A percentile compares a stretch with the other conserved stretches of the same genome.
Conservation (phyloP, 2,797 vertebrate genomes). For the Liasis olivaceus region DNA sequence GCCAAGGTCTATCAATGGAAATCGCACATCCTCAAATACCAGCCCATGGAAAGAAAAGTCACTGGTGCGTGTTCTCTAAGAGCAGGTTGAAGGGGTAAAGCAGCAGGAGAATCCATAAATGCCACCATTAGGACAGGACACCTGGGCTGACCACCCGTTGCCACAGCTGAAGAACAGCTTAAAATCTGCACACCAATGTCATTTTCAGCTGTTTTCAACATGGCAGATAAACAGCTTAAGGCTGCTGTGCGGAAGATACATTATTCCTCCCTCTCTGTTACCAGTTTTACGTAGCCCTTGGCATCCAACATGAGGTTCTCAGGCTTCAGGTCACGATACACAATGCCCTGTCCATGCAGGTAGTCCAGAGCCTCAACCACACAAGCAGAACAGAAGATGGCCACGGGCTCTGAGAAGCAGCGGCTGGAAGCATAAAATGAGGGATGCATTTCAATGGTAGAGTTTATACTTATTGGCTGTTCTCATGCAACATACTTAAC, state of each 20-base stretch:
- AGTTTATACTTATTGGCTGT: background rate
- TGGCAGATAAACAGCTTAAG: background rate
- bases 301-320: conserved; percentile 86
- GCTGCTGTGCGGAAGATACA: background rate
- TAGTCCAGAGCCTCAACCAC: conserved; percentile 85
- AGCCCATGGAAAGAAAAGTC: background rate
- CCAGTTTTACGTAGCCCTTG: conserved; percentile 38
- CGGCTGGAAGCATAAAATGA: conserved; percentile 65
- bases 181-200: background rate
- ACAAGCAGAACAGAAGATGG: conserved; percentile 81
- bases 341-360: conserved; percentile 81
- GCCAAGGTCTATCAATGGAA: background rate
- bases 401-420: conserved; percentile 78
- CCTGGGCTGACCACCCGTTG: background rate
- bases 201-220: background rate
- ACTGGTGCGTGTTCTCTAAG: background rate
- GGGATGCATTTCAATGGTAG: background rate
- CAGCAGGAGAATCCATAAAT: background rate
- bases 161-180: background rate
- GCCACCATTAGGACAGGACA: background rate
- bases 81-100: background rate
- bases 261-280: background rate
- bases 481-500: background rate
- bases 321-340: conserved; percentile 87
- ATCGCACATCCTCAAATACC: background rate